Evolutionary conservation across 2,113 vertebrate species (phyloP).

Genomic region (Climacteris rufus): DNA sequence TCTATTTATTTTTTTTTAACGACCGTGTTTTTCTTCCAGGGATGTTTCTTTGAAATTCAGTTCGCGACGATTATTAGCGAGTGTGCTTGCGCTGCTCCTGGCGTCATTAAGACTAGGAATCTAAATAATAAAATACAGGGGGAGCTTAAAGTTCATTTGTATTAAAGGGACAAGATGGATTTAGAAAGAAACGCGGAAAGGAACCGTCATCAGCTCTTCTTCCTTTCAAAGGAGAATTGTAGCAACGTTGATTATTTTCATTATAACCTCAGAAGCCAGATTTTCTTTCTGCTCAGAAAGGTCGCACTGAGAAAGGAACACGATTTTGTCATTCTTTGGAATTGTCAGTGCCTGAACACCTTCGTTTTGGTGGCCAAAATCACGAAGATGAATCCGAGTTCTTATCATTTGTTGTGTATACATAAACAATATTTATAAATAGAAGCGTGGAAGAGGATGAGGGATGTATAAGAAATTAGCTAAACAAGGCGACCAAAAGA

Average conservation of each 20-base stretch:
- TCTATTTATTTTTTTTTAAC: constrained; percentile 35
- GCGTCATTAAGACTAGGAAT: constrained; percentile 66
- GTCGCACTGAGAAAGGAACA: neutral
- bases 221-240: neutral
- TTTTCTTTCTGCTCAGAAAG: neutral
- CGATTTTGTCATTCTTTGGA: neutral
- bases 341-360: neutral
- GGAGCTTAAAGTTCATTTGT: constrained; percentile 58
- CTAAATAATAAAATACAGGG: constrained; percentile 62
- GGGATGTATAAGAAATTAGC: neutral
- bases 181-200: neutral
- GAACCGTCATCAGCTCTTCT: neutral
- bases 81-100: constrained; percentile 53
- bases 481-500: neutral
- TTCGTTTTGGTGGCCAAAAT: neutral
- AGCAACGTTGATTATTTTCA: neutral
- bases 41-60: constrained; percentile 69
- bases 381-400: neutral
- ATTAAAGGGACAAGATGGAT: constrained; percentile 48
- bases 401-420: neutral
- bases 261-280: neutral
- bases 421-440: neutral
- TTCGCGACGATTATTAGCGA: constrained; percentile 52
- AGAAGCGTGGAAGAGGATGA: neutral
- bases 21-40: constrained; percentile 44